Percentiles rank a stretch among this genome's conserved stretches.
phyloP scores from a whole-genome alignment of 2,797 vertebrate genomes.

The Spatula clypeata region DNA sequence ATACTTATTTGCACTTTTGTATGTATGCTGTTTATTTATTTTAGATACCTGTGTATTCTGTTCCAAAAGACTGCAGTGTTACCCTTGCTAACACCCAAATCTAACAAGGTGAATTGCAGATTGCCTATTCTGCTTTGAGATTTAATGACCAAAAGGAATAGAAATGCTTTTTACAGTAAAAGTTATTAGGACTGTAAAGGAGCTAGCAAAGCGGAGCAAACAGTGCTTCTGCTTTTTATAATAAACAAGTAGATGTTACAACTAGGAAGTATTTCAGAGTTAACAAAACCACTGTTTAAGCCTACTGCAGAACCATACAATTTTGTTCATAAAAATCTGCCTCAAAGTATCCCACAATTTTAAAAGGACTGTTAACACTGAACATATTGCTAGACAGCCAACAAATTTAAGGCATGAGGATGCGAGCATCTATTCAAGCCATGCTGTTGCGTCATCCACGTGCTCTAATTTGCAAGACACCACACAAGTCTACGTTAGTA shows the following conservation, averaged over 20 bases:
- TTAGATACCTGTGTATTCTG: background rate
- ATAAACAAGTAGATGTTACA: background rate
- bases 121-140: background rate
- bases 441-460: slow-evolving; percentile 35
- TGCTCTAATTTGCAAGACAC: slow-evolving; percentile 24
- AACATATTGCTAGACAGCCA: background rate
- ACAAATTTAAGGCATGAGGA: background rate
- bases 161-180: background rate
- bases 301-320: slow-evolving; percentile 11
- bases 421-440: slow-evolving; percentile 44
- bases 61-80: background rate
- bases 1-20: background rate
- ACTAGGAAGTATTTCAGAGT: background rate
- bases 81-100: background rate
- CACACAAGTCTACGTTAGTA: slow-evolving; percentile 41
- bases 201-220: background rate
- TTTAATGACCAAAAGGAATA: background rate
- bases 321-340: background rate
- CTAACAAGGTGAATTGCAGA: slow-evolving; percentile 2
- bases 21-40: background rate
- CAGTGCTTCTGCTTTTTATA: background rate
- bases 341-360: background rate
- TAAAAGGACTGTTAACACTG: slow-evolving; percentile 9
- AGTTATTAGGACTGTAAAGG: background rate
- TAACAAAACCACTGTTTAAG: background rate